These are phyloP conservation scores for Haliclona indistincta DNA, from an alignment of 37 sponge, comb jelly and placozoan genomes.

Conservation along the genomic window DNA sequence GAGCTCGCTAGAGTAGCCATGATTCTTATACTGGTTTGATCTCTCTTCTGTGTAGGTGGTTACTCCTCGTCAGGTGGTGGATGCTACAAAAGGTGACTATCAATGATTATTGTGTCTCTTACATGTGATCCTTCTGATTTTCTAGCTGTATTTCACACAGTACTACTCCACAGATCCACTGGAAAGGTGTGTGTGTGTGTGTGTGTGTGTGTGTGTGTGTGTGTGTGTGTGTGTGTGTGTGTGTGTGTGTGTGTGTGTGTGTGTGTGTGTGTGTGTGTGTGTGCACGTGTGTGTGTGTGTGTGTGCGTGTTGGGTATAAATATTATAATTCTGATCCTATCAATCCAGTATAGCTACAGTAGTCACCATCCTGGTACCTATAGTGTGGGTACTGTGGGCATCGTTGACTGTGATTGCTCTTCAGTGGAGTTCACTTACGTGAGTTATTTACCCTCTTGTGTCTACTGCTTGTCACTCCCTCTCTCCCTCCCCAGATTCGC, in stretches of 20 bases:
- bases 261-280: slow-evolving; percentile 9
- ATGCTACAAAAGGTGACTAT: slow-evolving; percentile 51
- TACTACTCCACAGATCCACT: slow-evolving; percentile 78
- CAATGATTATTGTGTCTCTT: neutral
- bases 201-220: slow-evolving; percentile 10
- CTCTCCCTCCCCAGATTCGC: slow-evolving; percentile 33
- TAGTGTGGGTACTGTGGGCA: slow-evolving; percentile 82
- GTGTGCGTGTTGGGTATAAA: neutral
- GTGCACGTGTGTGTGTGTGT: neutral
- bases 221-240: slow-evolving; percentile 16
- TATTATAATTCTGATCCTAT: neutral
- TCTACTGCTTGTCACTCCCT: neutral
- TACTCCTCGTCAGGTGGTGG: slow-evolving; percentile 52
- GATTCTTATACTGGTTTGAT: neutral
- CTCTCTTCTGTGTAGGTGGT: slow-evolving; percentile 12
- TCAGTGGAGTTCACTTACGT: slow-evolving; percentile 77
- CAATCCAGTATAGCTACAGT: slow-evolving; percentile 34
- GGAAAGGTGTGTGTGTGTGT: slow-evolving; percentile 64
- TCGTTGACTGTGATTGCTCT: slow-evolving; percentile 67
- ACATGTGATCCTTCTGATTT: neutral
- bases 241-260: slow-evolving; percentile 4
- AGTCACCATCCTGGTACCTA: slow-evolving; percentile 62
- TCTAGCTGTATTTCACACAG: slow-evolving; percentile 73
- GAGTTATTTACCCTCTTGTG: neutral
- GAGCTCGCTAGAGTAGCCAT: neutral